phyloP scores from a whole-genome alignment of 2,797 vertebrate species.

The Microctenopoma lineatum region DNA sequence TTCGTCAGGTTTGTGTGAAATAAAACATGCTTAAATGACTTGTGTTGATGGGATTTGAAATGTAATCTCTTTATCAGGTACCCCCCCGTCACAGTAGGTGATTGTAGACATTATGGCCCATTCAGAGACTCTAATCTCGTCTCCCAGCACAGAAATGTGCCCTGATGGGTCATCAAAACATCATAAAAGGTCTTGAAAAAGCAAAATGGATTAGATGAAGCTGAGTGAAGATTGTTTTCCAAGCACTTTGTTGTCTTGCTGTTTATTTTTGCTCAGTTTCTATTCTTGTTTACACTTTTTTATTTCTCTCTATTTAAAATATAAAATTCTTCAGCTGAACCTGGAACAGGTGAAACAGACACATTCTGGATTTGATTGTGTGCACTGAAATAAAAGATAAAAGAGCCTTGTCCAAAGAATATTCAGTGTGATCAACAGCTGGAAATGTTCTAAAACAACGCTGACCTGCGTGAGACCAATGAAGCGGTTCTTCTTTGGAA shows the following conservation, averaged over 20 bases:
- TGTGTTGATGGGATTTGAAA: slow-evolving; percentile 61
- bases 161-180: slow-evolving; percentile 31
- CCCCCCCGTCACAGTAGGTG: no score
- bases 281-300: background rate
- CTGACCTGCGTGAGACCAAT: background rate
- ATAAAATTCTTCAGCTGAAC: background rate
- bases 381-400: background rate
- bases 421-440: no score
- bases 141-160: slow-evolving; percentile 39
- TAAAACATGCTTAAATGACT: slow-evolving; percentile 37
- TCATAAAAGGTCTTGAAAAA: slow-evolving; percentile 29
- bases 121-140: slow-evolving; percentile 64
- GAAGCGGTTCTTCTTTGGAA: slow-evolving; percentile 3
- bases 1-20: slow-evolving; percentile 48
- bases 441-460: background rate
- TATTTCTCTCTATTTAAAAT: background rate
- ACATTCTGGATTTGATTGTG: background rate
- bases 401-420: background rate
- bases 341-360: no score
- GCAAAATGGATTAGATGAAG: slow-evolving; percentile 28
- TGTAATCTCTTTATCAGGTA: slow-evolving; percentile 63
- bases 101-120: background rate
- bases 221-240: slow-evolving; percentile 26
- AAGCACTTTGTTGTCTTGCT: slow-evolving; percentile 25
- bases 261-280: slow-evolving; percentile 18